Base-by-base conservation (phyloP, 2,797 vertebrate species). In the Sorex maritimensis region DNA sequence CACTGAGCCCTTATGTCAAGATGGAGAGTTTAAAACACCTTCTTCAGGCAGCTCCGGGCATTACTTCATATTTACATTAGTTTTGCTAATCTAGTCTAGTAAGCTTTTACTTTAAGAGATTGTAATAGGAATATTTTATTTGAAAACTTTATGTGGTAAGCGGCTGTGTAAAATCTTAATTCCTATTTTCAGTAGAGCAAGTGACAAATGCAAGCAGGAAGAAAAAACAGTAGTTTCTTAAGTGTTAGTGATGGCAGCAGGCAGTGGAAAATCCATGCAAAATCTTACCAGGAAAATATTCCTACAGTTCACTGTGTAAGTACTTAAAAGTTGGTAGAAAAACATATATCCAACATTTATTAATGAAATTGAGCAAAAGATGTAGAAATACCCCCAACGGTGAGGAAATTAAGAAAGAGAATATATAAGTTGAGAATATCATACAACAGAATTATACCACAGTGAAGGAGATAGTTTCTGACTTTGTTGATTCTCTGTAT, bases 241-340 rank as follows among this genome's bases (percentile, higher is more conserved):
- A 93, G 92, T 90, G 58, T 95, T 95, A 72, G 85, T 88, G 75
- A 95, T 89, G 93, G 73, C 90, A 92, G 79, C 28, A 23, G 97
- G 94, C 74, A 96, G 77, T 97, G 98, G 98, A 98, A 98, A 98
- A 97, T 97, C 44, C 75, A 52, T 67, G 90, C 75, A 97, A 95
- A 95, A 72, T 92, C 95, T 97, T 98, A 98, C 98, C 97, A 98
- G 94, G n/a, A 30, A 91, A 96, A 94, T 28, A 5, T 96, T 97
- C 96, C 0, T 23, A n/a, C 3, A 46, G 93, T 68, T 63, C 81
- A 17, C 90, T 97, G 94, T 38, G 79, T 88, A 98, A 97, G 86
- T 86, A 84, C 96, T 97, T 97, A 97, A 95, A 96, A 17, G 5
- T 7, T 30, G 90, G n/a, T 85, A 21, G 52, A 96, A 61, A 97